Evolutionary conservation across 2,888 invertebrate species (phyloP).

Genomic region (Trisateles emortualis): DNA sequence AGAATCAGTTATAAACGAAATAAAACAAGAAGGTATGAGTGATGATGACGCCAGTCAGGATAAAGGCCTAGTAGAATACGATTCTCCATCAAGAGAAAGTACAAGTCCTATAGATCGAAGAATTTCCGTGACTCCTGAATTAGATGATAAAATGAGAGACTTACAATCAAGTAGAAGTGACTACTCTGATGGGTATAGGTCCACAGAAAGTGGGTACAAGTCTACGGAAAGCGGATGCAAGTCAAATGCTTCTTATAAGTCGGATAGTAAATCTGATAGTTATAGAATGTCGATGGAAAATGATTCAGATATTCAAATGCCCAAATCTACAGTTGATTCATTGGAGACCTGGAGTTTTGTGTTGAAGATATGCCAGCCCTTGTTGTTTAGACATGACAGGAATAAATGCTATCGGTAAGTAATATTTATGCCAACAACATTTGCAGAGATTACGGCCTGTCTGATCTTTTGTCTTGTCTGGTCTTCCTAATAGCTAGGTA

Average conservation of each 20-base stretch:
- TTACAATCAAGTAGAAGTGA: conserved; percentile 45
- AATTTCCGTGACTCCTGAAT: conserved; percentile 72
- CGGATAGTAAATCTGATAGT: conserved; percentile 40
- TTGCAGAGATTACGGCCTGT: no score
- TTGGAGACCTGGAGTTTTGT: conserved; percentile 81
- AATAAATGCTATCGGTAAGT: conserved; percentile 80
- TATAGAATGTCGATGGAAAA: conserved; percentile 66
- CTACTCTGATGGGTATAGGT: conserved; percentile 48
- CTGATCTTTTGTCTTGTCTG: no score
- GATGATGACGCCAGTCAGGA: conserved; percentile 74
- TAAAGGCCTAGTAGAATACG: conserved; percentile 79
- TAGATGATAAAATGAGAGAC: conserved; percentile 63
- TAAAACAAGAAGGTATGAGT: conserved; percentile 73
- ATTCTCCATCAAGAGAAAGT: conserved; percentile 69
- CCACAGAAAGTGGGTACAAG: conserved; percentile 50
- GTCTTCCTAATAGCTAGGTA: no score
- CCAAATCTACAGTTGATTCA: conserved; percentile 70
- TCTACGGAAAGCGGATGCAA: conserved; percentile 50
- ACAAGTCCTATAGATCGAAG: conserved; percentile 40
- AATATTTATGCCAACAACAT: no score
- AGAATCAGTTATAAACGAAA: conserved; percentile 80
- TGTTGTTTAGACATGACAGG: conserved; percentile 78
- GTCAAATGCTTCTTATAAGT: conserved; percentile 29
- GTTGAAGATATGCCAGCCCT: conserved; percentile 79
- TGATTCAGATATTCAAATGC: conserved; percentile 61